Evolutionary conservation across 2,888 invertebrate species (phyloP).

Genomic region (Meiosimyza platycephala): DNA sequence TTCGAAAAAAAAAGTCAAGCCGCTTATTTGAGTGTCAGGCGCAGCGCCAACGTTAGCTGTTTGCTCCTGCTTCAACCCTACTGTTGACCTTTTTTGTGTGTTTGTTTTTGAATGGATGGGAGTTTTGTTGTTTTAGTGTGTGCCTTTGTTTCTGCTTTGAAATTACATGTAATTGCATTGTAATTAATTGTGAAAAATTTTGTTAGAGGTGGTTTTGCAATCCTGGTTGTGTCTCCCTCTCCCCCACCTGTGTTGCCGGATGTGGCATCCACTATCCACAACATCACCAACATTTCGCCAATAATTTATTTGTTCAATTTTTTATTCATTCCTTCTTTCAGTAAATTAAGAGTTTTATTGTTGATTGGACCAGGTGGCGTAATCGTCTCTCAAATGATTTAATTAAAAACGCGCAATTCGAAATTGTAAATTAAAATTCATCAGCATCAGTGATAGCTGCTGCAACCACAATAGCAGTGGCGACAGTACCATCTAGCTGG

Average conservation of each 20-base stretch:
- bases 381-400: slow-evolving; percentile 19
- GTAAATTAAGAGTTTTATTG: slow-evolving; percentile 16
- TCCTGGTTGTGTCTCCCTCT: background rate
- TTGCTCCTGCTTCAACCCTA: background rate
- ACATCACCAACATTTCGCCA: background rate
- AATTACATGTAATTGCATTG: slow-evolving; percentile 9
- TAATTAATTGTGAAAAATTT: background rate
- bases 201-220: background rate
- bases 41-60: too few species aligned
- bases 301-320: background rate
- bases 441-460: too few species aligned
- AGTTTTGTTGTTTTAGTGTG: too few species aligned
- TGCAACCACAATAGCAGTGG: too few species aligned
- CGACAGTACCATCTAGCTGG: too few species aligned
- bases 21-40: too few species aligned
- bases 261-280: too few species aligned
- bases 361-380: slow-evolving; percentile 20
- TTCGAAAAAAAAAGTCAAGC: too few species aligned
- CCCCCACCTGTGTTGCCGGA: background rate
- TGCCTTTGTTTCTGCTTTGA: background rate
- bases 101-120: background rate
- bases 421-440: background rate
- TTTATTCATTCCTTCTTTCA: slow-evolving; percentile 4
- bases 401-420: slow-evolving; percentile 20
- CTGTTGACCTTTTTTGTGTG: background rate